Evolutionary conservation across 2,113 vertebrate species (phyloP).

Genomic region (Notarius lentiginosus): DNA sequence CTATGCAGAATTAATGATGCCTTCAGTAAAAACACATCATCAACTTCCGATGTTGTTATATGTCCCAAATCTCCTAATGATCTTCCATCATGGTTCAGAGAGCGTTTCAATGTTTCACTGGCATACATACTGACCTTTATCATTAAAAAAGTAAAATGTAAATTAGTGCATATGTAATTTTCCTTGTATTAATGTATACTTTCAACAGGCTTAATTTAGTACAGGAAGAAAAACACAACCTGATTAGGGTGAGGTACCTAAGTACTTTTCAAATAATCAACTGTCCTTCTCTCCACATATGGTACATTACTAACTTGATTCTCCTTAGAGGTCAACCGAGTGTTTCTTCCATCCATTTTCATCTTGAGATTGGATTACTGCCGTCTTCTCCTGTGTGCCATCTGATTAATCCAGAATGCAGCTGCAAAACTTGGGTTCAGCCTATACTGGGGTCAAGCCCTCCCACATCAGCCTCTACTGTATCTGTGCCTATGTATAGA

Average conservation of each 20-base stretch:
- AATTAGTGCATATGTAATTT: too few relatives aligned
- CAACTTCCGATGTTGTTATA: not conserved
- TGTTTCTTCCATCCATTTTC: not conserved
- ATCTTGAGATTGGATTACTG: conserved; percentile 13
- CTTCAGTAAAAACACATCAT: not conserved
- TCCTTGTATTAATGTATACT: not conserved
- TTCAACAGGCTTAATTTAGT: not conserved
- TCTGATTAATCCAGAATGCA: not conserved
- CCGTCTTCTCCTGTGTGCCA: not conserved
- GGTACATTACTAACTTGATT: not conserved
- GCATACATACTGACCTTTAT: not conserved
- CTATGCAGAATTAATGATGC: not conserved
- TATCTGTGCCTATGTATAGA: not conserved
- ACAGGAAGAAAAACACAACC: not conserved
- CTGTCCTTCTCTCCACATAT: not conserved
- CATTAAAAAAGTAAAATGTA: too few relatives aligned
- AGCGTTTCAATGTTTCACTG: not conserved
- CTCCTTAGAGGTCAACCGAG: not conserved
- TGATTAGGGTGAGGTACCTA: not conserved
- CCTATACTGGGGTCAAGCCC: not conserved
- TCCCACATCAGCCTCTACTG: not conserved
- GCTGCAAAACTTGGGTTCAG: not conserved
- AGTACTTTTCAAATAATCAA: not conserved
- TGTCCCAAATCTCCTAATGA: not conserved
- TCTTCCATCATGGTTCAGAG: not conserved